phyloP scores from a whole-genome alignment of 2,888 invertebrate species.

The Caenorhabditis sp. region DNA sequence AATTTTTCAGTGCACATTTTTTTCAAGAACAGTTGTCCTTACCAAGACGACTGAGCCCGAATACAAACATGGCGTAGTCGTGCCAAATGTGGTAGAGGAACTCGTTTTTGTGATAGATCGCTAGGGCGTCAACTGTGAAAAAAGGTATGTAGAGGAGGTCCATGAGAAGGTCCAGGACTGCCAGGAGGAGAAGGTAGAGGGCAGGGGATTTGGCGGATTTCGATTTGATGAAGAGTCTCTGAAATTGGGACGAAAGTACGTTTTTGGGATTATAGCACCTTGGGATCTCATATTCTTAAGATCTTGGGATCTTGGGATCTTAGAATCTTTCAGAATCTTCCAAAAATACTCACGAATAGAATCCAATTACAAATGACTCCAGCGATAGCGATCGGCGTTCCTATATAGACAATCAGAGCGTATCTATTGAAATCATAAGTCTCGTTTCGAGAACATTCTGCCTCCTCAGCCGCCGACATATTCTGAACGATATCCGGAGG shows the following conservation, averaged over 20 bases:
- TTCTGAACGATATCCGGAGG: conserved; percentile 43
- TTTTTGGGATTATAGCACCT: too few species aligned
- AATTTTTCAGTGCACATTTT: too few species aligned
- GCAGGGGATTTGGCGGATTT: conserved; percentile 72
- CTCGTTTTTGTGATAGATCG: conserved; percentile 75
- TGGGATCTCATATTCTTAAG: too few species aligned
- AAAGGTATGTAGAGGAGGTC: conserved; percentile 81
- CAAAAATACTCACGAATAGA: conserved; percentile 70
- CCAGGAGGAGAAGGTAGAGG: conserved; percentile 74
- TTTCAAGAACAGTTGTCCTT: too few species aligned
- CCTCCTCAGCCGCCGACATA: conserved; percentile 23
- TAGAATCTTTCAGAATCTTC: neutral
- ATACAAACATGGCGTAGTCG: conserved; percentile 77
- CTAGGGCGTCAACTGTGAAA: conserved; percentile 79
- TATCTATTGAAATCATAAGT: conserved; percentile 76
- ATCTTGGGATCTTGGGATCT: too few species aligned
- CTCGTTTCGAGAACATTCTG: conserved; percentile 72
- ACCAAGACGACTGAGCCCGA: conserved; percentile 76
- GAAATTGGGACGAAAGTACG: too few species aligned
- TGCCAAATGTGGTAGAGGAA: conserved; percentile 79
- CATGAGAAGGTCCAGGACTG: conserved; percentile 77
- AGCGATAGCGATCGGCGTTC: conserved; percentile 78
- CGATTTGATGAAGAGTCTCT: conserved; percentile 73
- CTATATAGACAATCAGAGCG: conserved; percentile 76
- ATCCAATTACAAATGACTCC: conserved; percentile 78